Conservation (phyloP, 2,888 invertebrate genomes). For the Chymomyza procnemis region DNA sequence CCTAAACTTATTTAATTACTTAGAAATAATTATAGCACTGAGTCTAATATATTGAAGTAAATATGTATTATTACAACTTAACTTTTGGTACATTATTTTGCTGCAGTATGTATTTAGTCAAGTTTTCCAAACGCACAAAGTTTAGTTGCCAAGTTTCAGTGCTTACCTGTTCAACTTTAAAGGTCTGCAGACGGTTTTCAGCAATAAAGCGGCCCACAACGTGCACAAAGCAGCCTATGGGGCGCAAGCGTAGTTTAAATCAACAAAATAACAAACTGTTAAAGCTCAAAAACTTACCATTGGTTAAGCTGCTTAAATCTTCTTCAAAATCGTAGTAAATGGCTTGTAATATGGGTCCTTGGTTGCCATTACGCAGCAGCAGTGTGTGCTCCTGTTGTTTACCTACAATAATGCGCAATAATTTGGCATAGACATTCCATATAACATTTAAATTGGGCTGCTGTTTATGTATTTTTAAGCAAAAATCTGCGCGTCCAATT, state of each 20-base stretch:
- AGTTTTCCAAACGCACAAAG: slow-evolving; percentile 71
- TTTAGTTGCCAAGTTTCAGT: slow-evolving; percentile 39
- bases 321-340: slow-evolving; percentile 72
- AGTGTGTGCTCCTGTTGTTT: slow-evolving; percentile 67
- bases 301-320: slow-evolving; percentile 31
- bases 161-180: slow-evolving; percentile 58
- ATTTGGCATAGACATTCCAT: slow-evolving; percentile 74
- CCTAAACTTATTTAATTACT: not conserved
- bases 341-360: slow-evolving; percentile 74
- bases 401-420: slow-evolving; percentile 66
- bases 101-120: slow-evolving; percentile 66
- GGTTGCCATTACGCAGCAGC: slow-evolving; percentile 58
- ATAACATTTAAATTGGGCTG: slow-evolving; percentile 60
- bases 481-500: slow-evolving; percentile 71
- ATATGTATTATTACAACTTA: not conserved
- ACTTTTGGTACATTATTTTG: slow-evolving; percentile 48
- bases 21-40: not conserved
- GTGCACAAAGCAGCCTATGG: slow-evolving; percentile 62
- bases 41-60: not conserved
- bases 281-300: slow-evolving; percentile 28
- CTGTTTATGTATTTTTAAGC: slow-evolving; percentile 62
- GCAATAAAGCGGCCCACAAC: slow-evolving; percentile 69
- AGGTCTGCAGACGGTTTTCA: slow-evolving; percentile 69
- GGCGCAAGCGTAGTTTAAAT: not conserved
- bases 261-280: not conserved